Base-by-base conservation (phyloP, 2,888 invertebrate species). In the Sminthurides aquaticus region DNA sequence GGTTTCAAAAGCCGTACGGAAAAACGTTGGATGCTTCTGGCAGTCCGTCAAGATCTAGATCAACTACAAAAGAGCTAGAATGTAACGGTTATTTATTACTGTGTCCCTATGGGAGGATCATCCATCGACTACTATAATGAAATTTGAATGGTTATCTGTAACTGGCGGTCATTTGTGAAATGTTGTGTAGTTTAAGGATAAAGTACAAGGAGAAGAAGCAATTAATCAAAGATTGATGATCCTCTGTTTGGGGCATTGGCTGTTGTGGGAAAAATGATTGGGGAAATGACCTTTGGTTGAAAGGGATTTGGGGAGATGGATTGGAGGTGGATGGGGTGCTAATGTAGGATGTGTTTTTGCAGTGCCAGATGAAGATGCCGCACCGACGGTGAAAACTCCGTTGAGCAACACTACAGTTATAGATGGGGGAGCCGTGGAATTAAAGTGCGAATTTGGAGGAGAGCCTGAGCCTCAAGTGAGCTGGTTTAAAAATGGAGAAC, bases 51-150 rank as follows among this genome's bases (percentile, higher is more conserved):
- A 83, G 93, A 78, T 93, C 93, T 29, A 85, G 93, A 75, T 92
- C 89, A 78, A 85, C 91, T 34, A 94, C 93, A 1, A 92, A 92
- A 81, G 93, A 94, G 81, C 81, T 94, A 72, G 86, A 89, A 76
- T 81, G 90, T 90, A 82, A 85, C 85, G 18, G 25, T 26, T 25
- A 27, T 26, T 11, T 27, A 57, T 29, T 29, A 20, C 15, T 57
- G 28, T 28, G 27, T 26, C 24, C 20, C 26, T 48, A 8, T 34
- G 8, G n/a, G 15, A 58, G 8, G 20, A 43, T 57, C 26, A 57
- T 64, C 24, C 11, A 34, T 25, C 22, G 26, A 28, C n/a, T n/a
- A 20, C 20, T 24, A 8, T 11, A 52, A 24, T 61, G 29, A 27
- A 61, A 43, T 49, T 27, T 57, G 2, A 55, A 49, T 34, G 11